Evolutionary conservation across 2,797 vertebrate species (phyloP).

Genomic region (Gadopsis bispinosus): DNA sequence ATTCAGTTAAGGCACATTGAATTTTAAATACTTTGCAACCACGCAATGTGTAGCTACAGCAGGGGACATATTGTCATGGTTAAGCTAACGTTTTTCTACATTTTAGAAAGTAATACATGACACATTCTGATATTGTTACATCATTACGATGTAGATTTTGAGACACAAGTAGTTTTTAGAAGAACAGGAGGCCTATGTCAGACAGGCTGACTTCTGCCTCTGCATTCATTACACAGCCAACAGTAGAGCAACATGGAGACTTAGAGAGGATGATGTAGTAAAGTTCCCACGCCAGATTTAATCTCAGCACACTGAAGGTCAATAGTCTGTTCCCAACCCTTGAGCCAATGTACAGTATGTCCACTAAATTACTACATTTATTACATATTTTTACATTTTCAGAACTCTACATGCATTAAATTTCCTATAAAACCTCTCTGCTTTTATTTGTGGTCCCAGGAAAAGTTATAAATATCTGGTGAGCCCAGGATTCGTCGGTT

Average conservation of each 20-base stretch:
- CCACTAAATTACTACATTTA: not conserved
- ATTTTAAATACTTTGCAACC: not conserved
- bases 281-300: conserved; percentile 7
- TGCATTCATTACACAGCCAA: conserved; percentile 6
- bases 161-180: not conserved
- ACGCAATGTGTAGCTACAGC: not conserved
- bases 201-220: not conserved
- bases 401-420: not conserved
- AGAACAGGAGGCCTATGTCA: conserved; percentile 1
- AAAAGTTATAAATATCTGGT: conserved; percentile 42
- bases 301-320: not conserved
- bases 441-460: conserved; percentile 27
- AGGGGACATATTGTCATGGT: not conserved
- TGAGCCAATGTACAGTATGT: not conserved
- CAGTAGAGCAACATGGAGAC: not conserved
- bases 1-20: not conserved
- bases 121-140: not conserved
- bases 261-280: not conserved
- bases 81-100: not conserved
- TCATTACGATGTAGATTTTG: not conserved
- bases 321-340: not conserved
- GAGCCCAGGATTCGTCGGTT: conserved; percentile 25
- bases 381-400: not conserved
- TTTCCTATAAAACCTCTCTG: conserved; percentile 9
- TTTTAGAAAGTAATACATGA: not conserved